Conservation (phyloP, 2,113 vertebrate species). For the Okapia johnstoni region DNA sequence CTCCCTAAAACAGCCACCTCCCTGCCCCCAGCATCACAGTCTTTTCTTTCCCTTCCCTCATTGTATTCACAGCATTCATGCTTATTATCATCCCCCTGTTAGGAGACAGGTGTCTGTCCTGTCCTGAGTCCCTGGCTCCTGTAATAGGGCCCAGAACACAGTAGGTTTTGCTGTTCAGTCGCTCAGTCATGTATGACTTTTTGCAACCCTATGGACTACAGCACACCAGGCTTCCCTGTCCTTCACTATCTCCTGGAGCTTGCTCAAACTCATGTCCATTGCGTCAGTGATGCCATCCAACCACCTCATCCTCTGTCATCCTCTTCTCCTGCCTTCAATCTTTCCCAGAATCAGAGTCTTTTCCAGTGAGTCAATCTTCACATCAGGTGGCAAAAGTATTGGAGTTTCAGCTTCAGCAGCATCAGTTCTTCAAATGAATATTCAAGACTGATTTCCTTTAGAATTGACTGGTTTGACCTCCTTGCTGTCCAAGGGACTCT, state of each 20-base stretch:
- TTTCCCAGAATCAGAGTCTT: not conserved
- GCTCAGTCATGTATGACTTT: not conserved
- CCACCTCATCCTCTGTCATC: not conserved
- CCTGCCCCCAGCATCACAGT: not conserved
- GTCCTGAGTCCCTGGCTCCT: not conserved
- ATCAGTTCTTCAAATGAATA: not conserved
- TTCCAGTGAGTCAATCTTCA: not conserved
- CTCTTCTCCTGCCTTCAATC: not conserved
- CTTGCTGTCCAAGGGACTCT: not conserved
- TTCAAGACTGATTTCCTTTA: not conserved
- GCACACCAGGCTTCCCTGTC: not conserved
- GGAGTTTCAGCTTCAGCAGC: not conserved
- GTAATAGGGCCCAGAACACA: not conserved
- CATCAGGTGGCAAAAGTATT: not conserved
- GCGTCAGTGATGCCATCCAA: not conserved
- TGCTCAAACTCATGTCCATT: not conserved
- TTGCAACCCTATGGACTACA: not conserved
- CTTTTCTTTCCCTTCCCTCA: not conserved
- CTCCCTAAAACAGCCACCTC: not conserved
- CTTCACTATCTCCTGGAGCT: not conserved
- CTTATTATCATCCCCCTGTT: not conserved
- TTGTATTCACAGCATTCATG: not conserved
- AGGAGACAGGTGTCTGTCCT: not conserved
- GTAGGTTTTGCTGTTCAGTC: not conserved
- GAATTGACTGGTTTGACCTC: not conserved